Percentiles rank a stretch among this genome's conserved stretches.
Evolutionary conservation across 2,113 vertebrate genomes (phyloP).

Genomic region (Okapia johnstoni): DNA sequence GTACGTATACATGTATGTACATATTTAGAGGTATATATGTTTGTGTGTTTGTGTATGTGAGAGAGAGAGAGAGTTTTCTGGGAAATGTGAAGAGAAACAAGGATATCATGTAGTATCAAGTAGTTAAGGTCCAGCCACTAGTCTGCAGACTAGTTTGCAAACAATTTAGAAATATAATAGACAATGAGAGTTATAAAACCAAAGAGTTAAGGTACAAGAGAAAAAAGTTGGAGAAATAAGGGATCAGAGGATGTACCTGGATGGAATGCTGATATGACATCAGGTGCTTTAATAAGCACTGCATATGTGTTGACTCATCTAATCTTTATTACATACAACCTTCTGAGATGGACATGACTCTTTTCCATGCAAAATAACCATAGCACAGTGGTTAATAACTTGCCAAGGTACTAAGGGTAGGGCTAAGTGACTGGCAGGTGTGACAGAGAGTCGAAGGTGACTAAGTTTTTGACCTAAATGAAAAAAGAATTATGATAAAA

Average conservation of each 20-base stretch:
- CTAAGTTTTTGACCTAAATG: neutral
- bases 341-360: neutral
- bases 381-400: neutral
- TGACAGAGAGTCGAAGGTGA: neutral
- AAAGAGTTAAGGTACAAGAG: neutral
- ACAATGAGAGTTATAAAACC: neutral
- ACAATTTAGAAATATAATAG: neutral
- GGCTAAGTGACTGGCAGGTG: neutral
- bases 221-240: neutral
- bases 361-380: neutral
- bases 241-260: too few relatives aligned
- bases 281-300: neutral
- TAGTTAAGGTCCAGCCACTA: neutral
- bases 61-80: neutral
- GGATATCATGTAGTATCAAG: neutral
- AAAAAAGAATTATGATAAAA: neutral
- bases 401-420: too few relatives aligned
- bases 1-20: neutral
- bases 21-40: neutral
- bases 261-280: neutral
- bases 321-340: neutral
- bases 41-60: neutral
- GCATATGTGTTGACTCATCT: neutral
- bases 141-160: neutral
- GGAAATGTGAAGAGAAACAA: neutral